Base-by-base conservation (phyloP, 2,888 invertebrate species). In the Napeogenes sylphis region DNA sequence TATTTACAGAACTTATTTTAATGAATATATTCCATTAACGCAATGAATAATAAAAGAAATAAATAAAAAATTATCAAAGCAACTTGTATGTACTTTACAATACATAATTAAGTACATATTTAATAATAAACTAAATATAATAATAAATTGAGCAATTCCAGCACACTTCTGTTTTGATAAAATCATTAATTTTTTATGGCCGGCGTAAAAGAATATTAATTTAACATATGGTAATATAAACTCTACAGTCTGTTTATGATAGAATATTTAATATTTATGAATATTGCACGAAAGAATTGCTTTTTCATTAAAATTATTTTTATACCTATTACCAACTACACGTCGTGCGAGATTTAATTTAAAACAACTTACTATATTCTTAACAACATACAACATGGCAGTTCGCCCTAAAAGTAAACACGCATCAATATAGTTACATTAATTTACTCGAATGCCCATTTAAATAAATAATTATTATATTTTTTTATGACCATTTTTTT, bases 271-370 rank as follows among this genome's bases (percentile, higher is more conserved):
- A 65, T 70, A 67, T 64, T 69, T 67, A 67, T 68, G 71, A 73
- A 70, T 76, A 73, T 73, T 76, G 75, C 76, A 76, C 76, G 73
- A 66, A 68, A 62, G 58, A 68, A 64, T 58, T 68, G 56, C 61
- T 64, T 68, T 30, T 6, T 30, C 64, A 35, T 45, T 45, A 56
- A 32, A 33, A 51, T n/a, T 45, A 45, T 46, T 45, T 59, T 60
- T 61, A 58, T 56, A 47, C n/a, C n/a, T 21, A 45, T 51, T 53
- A 21, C 21, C 6, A 5, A 42, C 57, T 63, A 61, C 65, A 45
- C 63, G 8, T 30, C 4, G 42, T 42, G 42, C 42, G 12, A 42
- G 42, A 42, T 42, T 10, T 42, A 42, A 42, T 42, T 5, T 35
- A 35, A 42, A 42, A 42, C 8, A 42, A 1, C 12, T 6, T 8